Conservation (phyloP, 2,888 invertebrate genomes). For the Lypha dubia region DNA sequence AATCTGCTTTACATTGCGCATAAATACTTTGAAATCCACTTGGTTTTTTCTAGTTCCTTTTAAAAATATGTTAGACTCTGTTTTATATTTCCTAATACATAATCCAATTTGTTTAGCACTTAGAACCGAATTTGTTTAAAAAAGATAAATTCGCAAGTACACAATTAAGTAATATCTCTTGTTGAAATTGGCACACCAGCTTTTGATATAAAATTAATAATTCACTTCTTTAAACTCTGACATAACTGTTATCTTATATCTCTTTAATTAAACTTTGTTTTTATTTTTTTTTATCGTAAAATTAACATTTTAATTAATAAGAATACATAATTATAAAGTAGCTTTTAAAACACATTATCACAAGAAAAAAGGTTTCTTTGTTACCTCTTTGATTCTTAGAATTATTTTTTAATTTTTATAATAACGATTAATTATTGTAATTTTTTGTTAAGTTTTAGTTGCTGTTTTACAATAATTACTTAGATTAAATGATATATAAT, state of each 20-base stretch:
- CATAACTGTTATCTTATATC: not conserved
- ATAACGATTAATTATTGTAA: slow-evolving; percentile 39
- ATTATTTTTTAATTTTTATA: slow-evolving; percentile 35
- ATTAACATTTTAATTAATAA: slow-evolving; percentile 26
- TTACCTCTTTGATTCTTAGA: slow-evolving; percentile 68
- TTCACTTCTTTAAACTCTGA: not conserved
- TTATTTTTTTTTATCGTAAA: slow-evolving; percentile 17
- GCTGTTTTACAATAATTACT: slow-evolving; percentile 59
- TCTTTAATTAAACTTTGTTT: slow-evolving; percentile 31
- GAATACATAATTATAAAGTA: slow-evolving; percentile 45
- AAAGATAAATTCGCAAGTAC: too few species aligned
- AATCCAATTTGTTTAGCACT: too few species aligned
- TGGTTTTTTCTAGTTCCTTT: too few species aligned
- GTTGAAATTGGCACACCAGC: too few species aligned
- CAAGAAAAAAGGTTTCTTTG: slow-evolving; percentile 68
- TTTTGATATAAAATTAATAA: too few species aligned
- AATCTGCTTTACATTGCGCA: too few species aligned
- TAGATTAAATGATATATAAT: slow-evolving; percentile 39
- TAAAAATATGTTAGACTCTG: too few species aligned
- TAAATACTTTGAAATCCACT: too few species aligned
- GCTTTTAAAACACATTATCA: slow-evolving; percentile 50
- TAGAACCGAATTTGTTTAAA: too few species aligned
- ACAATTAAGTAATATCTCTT: too few species aligned
- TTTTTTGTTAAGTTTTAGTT: slow-evolving; percentile 71
- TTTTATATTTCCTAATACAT: too few species aligned